Conservation (phyloP, 2,888 invertebrate genomes). For the Notodonta dromedarius region DNA sequence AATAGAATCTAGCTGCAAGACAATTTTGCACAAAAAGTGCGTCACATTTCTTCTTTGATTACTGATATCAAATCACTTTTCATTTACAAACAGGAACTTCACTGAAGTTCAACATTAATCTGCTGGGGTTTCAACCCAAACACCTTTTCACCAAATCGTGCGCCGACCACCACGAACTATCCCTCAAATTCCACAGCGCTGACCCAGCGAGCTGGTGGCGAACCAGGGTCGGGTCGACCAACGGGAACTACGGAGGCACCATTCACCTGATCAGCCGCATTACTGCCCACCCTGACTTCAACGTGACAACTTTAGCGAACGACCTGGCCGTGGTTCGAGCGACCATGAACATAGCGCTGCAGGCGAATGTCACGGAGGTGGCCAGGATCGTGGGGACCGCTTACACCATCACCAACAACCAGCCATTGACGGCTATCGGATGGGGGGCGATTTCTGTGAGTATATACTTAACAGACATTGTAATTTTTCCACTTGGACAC, state of each 20-base stretch:
- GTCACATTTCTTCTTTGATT: too few species aligned
- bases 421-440: slow-evolving; percentile 60
- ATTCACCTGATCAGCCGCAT: slow-evolving; percentile 55
- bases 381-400: slow-evolving; percentile 57
- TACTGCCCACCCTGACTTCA: slow-evolving; percentile 53
- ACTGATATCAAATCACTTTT: too few species aligned
- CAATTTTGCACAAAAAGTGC: too few species aligned
- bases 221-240: slow-evolving; percentile 59
- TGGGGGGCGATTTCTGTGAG: slow-evolving; percentile 66
- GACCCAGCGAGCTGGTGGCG: slow-evolving; percentile 59
- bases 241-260: slow-evolving; percentile 51
- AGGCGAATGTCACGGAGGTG: slow-evolving; percentile 42
- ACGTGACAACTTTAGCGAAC: slow-evolving; percentile 39
- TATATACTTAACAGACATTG: background rate
- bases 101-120: too few species aligned
- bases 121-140: too few species aligned
- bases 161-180: too few species aligned
- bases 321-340: slow-evolving; percentile 65
- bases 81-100: too few species aligned
- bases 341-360: slow-evolving; percentile 40
- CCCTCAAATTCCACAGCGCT: slow-evolving; percentile 34
- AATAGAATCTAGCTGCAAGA: too few species aligned
- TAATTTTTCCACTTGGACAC: too few species aligned
- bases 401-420: slow-evolving; percentile 44
- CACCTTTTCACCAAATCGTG: too few species aligned